These are phyloP conservation scores for Crocallis elinguaria DNA, from an alignment of 2,888 invertebrate species.

Conservation along the genomic window DNA sequence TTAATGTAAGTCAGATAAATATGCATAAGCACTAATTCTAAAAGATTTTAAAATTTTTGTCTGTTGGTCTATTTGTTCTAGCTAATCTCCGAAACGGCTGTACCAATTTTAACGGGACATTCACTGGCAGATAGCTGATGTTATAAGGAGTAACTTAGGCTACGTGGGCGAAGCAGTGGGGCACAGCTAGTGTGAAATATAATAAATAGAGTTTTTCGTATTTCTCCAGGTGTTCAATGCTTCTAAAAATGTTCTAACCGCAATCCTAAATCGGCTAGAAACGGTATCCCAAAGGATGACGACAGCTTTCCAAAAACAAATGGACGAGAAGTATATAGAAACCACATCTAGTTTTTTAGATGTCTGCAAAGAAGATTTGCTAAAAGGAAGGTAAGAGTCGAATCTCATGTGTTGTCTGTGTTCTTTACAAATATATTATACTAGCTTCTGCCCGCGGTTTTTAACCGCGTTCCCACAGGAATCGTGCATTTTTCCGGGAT, in stretches of 20 bases:
- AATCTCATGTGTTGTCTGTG: neutral
- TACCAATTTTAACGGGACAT: too few relatives aligned
- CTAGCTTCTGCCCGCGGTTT: too few relatives aligned
- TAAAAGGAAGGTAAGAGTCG: constrained; percentile 58
- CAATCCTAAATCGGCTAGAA: constrained; percentile 53
- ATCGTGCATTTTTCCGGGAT: too few relatives aligned
- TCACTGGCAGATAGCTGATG: too few relatives aligned
- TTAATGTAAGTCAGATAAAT: constrained; percentile 51
- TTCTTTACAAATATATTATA: too few relatives aligned
- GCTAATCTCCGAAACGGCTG: too few relatives aligned
- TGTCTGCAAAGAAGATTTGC: constrained; percentile 49
- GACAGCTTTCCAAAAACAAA: constrained; percentile 69
- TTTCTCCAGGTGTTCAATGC: constrained; percentile 55
- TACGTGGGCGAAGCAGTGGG: too few relatives aligned
- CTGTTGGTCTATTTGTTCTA: too few relatives aligned
- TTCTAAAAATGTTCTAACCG: constrained; percentile 44
- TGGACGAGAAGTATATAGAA: constrained; percentile 75
- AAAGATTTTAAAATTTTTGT: too few relatives aligned
- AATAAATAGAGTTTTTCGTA: neutral
- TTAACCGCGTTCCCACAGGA: too few relatives aligned
- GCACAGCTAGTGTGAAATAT: too few relatives aligned
- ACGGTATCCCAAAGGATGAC: constrained; percentile 55
- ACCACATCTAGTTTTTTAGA: constrained; percentile 44
- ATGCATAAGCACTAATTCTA: neutral
- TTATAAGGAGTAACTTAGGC: too few relatives aligned